phyloP scores from a whole-genome alignment of 2,797 vertebrate species.

The Psittacula derbiana region DNA sequence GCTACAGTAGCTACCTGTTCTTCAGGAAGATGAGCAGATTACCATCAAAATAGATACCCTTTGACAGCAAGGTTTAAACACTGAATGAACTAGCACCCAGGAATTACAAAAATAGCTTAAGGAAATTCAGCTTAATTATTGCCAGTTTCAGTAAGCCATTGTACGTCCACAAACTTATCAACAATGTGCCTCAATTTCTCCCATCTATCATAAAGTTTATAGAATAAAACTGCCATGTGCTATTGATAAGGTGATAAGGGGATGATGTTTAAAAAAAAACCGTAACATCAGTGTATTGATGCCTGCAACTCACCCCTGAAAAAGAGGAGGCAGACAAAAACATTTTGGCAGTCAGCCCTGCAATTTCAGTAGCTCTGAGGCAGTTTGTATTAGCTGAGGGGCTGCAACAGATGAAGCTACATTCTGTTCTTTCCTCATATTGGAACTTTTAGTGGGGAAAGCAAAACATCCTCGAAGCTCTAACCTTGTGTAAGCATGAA shows the following conservation, averaged over 20 bases:
- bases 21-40: not conserved
- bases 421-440: not conserved
- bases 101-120: not conserved
- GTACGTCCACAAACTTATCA: rapidly evolving
- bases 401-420: not conserved
- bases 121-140: not conserved
- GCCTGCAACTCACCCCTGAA: not conserved
- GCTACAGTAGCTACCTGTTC: not conserved
- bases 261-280: not conserved
- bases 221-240: rapidly evolving
- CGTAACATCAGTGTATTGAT: rapidly evolving
- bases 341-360: not conserved
- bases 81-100: rapidly evolving
- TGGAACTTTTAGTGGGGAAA: not conserved
- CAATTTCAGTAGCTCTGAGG: not conserved
- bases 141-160: not conserved
- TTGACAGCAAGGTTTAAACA: not conserved
- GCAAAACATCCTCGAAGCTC: not conserved
- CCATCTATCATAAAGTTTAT: not conserved
- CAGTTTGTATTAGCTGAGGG: not conserved
- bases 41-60: not conserved
- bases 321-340: not conserved
- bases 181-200: not conserved
- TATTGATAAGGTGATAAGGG: not conserved
- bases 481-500: conserved; percentile 3